phyloP scores from a whole-genome alignment of 1,140 invertebrate species.

The Colletes latitarsis region DNA sequence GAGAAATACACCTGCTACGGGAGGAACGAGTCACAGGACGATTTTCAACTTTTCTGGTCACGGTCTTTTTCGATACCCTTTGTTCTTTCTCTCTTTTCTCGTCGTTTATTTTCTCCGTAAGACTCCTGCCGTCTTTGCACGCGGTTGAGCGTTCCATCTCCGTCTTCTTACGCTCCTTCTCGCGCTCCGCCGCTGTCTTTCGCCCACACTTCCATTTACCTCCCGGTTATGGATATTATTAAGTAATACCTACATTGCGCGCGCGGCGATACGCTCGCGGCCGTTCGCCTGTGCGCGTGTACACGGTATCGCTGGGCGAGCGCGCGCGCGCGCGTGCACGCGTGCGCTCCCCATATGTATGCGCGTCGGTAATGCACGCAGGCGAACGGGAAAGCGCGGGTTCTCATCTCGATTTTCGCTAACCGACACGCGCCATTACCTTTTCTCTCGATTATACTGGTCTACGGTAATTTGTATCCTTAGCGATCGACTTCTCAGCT shows the following conservation, averaged over 20 bases:
- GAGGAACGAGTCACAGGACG: too few relatives aligned
- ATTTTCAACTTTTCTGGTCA: neutral
- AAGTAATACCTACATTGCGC: conserved; percentile 72
- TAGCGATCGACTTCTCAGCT: too few relatives aligned
- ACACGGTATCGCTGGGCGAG: conserved; percentile 7
- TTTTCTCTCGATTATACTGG: neutral
- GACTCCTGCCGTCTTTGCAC: conserved; percentile 11
- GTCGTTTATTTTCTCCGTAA: conserved; percentile 22
- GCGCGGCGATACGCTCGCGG: conserved; percentile 40
- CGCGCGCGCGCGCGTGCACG: conserved; percentile 2
- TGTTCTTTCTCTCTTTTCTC: neutral
- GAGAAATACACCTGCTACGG: too few relatives aligned
- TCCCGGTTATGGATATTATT: conserved; percentile 77
- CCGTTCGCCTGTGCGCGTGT: neutral
- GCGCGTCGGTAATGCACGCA: conserved; percentile 51
- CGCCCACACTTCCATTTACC: conserved; percentile 63
- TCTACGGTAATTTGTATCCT: too few relatives aligned
- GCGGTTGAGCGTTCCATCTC: conserved; percentile 18
- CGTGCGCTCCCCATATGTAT: neutral
- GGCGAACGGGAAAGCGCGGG: conserved; percentile 69
- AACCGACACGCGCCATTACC: neutral
- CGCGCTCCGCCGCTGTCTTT: conserved; percentile 25
- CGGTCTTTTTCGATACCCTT: neutral
- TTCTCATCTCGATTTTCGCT: conserved; percentile 62
- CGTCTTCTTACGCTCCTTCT: conserved; percentile 31